Evolutionary conservation across 2,113 vertebrate genomes (phyloP), one percentile per base, ranked within the genome.

Genomic region (Labeo catla): DNA sequence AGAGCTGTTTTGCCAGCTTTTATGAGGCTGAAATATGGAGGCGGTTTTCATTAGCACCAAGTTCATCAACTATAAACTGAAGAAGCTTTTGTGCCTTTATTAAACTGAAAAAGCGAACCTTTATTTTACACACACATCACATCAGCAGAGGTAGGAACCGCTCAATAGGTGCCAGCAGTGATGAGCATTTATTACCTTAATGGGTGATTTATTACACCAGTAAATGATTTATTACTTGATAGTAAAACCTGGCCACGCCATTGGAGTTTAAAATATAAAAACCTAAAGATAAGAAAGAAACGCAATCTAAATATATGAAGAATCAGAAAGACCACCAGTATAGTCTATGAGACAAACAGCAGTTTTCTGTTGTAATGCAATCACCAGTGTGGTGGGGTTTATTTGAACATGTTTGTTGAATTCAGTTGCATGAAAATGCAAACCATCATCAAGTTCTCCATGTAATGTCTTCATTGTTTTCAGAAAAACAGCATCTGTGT

Each of bases 1-100:
- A 52, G 19, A 66, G 59, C 79, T 81, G 59, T 65, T 47, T 81
- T 81, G n/a, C 79, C 45, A 76, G 72, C 79, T 76, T 61, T 81
- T 81, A 81, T 49, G 2, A 39, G 23, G n/a, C 59, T 65, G 59
- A 81, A 28, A 81, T 65, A 65, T 66, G 43, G 43, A 34, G n/a
- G n/a, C 28, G 79, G 39, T 81, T 81, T 81, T 81, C 79, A 81
- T 81, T 81, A 81, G 79, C 59, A 81, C 59, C 79, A 66, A 47
- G 7, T 45, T 28, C 39, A 81, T 81, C 43, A 65, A 16, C 79
- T 28, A 81, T 81, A 81, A 81, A 81, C 59, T 28, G 59, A 49
- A 28, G n/a, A 50, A 28, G 73, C 72, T 49, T 76, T 50, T 50
- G 45, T 50, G 73, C 45, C 19, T 10, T n/a, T 61, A 61, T 61